Base-by-base conservation (phyloP, 2,797 vertebrate genomes). In the Phataginus tricuspis region DNA sequence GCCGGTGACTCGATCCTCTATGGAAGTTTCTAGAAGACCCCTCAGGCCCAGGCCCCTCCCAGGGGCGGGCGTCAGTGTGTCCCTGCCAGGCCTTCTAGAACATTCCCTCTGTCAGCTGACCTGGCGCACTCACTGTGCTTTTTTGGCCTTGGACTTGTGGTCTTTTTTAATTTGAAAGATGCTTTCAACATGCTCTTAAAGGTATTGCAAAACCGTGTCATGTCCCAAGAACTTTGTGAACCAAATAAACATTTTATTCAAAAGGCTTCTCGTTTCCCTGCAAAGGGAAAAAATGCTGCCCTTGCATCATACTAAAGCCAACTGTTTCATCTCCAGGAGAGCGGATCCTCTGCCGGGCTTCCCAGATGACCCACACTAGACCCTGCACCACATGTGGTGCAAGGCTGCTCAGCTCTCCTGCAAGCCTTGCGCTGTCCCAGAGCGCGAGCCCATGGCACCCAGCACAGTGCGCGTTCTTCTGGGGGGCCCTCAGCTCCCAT, bases 211-310 rank as follows among this genome's bases (percentile, higher is more conserved):
- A 89, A 23, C 0, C 0, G 13, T 63, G 51, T 80, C 68, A 55
- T 31, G 13, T 92, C 68, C 82, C 57, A 90, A 78, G 80, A n/a
- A 80, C n/a, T 15, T 10, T 51, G 6, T 77, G 92, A 93, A 29
- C 3, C 83, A 97, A 45, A 95, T 69, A 94, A 90, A 93, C 9
- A 8, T 64, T 86, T 92, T 71, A 78, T 77, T 61, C 72, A 19
- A 7, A 86, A 5, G 59, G 90, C 55, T 91, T 95, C 87, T 82
- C 42, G 37, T 90, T 68, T 92, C 74, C 71, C 37, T 53, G 78
- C 19, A 5, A 34, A 25, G 57, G 29, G 14, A 31, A 23, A 29
- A 51, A 21, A 21, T 4, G 2, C 29, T 53, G 91, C 14, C 23
- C n/a, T 4, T 15, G 61, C 53, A 0, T 0, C 5, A 27, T 29